Percentiles rank a stretch among this genome's conserved stretches.
These are phyloP conservation scores for Oriolus oriolus DNA, from an alignment of 2,113 vertebrate genomes.

Conservation along the genomic window DNA sequence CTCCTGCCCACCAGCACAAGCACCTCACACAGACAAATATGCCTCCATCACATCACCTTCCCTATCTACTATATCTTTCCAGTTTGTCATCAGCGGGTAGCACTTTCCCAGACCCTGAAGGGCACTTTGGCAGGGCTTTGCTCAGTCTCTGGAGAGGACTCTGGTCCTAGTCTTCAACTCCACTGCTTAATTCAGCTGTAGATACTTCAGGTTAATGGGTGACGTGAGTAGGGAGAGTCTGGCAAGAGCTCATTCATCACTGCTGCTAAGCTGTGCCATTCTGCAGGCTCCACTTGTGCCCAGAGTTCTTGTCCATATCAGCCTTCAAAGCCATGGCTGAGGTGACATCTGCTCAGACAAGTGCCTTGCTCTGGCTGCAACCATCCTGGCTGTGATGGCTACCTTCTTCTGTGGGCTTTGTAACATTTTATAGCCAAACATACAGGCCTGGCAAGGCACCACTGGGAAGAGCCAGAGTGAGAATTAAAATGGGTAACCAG, in stretches of 20 bases:
- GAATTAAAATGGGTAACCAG: neutral
- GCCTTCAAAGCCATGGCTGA: neutral
- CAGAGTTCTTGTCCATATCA: neutral
- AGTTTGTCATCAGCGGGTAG: neutral
- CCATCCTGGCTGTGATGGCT: neutral
- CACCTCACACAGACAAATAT: neutral
- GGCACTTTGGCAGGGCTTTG: neutral
- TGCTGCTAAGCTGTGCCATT: neutral
- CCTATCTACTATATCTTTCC: neutral
- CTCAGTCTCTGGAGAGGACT: neutral
- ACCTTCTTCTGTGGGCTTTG: neutral
- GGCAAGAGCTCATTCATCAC: neutral
- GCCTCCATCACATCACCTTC: neutral
- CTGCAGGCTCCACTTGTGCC: neutral
- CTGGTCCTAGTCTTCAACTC: neutral
- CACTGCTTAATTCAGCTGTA: neutral
- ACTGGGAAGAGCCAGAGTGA: neutral
- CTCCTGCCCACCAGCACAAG: neutral
- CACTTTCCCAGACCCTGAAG: neutral
- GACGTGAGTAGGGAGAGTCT: neutral
- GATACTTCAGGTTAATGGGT: neutral
- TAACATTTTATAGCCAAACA: neutral
- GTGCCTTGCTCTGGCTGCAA: neutral
- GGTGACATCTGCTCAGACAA: neutral
- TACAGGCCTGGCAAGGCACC: neutral